These are phyloP conservation scores for Meandrina meandrites DNA, from an alignment of 92 coral and sea anemone genomes.

Conservation along the genomic window DNA sequence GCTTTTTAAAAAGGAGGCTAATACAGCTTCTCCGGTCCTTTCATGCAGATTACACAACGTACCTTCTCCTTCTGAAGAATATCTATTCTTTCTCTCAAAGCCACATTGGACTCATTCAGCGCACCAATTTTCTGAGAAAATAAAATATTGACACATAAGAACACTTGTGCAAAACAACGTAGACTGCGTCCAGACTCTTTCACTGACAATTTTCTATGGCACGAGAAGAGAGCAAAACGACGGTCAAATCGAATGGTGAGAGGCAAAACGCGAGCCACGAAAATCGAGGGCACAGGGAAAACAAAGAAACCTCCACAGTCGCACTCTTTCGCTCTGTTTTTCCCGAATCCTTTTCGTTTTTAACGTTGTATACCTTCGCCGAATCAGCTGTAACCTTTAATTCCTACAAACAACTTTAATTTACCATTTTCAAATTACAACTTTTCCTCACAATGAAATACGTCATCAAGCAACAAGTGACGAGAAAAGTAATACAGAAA, in stretches of 20 bases:
- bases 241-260: too few relatives aligned
- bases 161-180: neutral
- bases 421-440: neutral
- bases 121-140: constrained; percentile 63
- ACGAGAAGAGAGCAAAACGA: neutral
- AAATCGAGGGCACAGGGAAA: too few relatives aligned
- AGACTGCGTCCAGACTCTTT: neutral
- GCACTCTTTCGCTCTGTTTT: too few relatives aligned
- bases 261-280: too few relatives aligned
- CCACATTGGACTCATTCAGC: constrained; percentile 67
- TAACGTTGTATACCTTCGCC: neutral
- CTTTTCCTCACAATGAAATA: neutral
- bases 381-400: neutral
- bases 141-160: neutral
- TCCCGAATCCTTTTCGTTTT: too few relatives aligned
- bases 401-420: neutral
- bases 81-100: constrained; percentile 69
- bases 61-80: constrained; percentile 53
- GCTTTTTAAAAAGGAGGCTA: too few relatives aligned
- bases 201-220: neutral
- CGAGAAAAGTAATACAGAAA: too few relatives aligned
- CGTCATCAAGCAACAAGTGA: neutral
- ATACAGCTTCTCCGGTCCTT: too few relatives aligned
- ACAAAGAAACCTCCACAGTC: too few relatives aligned
- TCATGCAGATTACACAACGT: neutral